Evolutionary conservation across 2,888 invertebrate genomes (phyloP).

Genomic region (Meiosimyza decipiens): DNA sequence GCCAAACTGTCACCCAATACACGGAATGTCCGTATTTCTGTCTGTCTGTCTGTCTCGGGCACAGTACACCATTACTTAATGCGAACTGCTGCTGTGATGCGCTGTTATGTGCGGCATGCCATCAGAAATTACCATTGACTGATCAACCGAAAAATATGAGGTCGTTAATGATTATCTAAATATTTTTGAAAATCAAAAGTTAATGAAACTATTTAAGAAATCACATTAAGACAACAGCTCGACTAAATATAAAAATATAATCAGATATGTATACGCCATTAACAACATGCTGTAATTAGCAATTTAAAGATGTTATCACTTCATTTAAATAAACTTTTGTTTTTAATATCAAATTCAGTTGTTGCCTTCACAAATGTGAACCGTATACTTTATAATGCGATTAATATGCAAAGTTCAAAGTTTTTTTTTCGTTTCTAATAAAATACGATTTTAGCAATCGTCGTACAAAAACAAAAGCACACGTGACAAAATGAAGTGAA

Average conservation of each 20-base stretch:
- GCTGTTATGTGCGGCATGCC: neutral
- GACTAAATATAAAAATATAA: slow-evolving; percentile 10
- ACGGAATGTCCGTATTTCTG: no score
- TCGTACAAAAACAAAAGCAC: neutral
- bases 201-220: slow-evolving; percentile 34
- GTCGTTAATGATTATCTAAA: neutral
- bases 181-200: slow-evolving; percentile 41
- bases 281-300: slow-evolving; percentile 48
- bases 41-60: no score
- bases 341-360: neutral
- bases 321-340: slow-evolving; percentile 48
- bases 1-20: neutral
- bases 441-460: neutral
- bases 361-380: neutral
- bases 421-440: no score
- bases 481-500: neutral
- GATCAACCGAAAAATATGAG: slow-evolving; percentile 5
- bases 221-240: neutral
- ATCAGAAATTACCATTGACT: neutral
- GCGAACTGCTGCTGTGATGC: neutral
- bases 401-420: slow-evolving; percentile 2
- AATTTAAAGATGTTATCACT: slow-evolving; percentile 54
- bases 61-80: no score
- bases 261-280: slow-evolving; percentile 35
- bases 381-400: slow-evolving; percentile 18